A percentile compares a stretch with the other conserved stretches of the same genome.
phyloP scores from a whole-genome alignment of 2,797 vertebrate genomes.

The Bovichtus variegatus region DNA sequence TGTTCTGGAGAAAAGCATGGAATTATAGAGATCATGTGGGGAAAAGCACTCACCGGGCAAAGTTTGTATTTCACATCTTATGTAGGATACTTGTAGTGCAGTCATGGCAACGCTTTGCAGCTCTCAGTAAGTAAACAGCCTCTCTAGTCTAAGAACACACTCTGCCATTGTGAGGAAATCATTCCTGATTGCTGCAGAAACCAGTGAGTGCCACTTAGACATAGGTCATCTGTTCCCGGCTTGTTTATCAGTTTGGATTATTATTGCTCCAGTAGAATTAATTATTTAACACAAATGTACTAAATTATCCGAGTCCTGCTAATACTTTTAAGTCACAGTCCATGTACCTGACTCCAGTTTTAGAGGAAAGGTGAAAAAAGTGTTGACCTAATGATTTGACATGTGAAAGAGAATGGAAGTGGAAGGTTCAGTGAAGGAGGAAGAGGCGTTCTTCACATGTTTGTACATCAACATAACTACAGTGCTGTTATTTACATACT shows the following conservation, averaged over 20 bases:
- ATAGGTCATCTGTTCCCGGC: no score
- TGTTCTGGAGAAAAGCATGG: constrained; percentile 5
- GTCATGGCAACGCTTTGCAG: neutral
- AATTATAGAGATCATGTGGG: no score
- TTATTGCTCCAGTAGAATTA: neutral
- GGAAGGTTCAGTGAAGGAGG: neutral
- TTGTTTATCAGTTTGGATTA: constrained; percentile 3
- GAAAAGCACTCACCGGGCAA: neutral
- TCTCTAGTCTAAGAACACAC: constrained; percentile 4
- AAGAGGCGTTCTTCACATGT: no score
- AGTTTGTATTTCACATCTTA: neutral
- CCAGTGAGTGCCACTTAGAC: neutral
- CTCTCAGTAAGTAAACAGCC: constrained; percentile 1
- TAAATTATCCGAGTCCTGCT: no score
- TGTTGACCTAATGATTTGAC: neutral
- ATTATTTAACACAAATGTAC: neutral
- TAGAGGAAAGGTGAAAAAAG: neutral
- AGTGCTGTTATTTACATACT: constrained; percentile 16
- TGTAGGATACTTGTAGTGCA: neutral
- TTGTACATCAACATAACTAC: neutral
- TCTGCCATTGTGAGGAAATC: neutral
- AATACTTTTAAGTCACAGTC: neutral
- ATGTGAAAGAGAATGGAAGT: constrained; percentile 8
- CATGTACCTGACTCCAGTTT: neutral
- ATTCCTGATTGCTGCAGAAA: neutral